Conservation (phyloP, 2,113 vertebrate genomes). For the Todiramphus chloris region DNA sequence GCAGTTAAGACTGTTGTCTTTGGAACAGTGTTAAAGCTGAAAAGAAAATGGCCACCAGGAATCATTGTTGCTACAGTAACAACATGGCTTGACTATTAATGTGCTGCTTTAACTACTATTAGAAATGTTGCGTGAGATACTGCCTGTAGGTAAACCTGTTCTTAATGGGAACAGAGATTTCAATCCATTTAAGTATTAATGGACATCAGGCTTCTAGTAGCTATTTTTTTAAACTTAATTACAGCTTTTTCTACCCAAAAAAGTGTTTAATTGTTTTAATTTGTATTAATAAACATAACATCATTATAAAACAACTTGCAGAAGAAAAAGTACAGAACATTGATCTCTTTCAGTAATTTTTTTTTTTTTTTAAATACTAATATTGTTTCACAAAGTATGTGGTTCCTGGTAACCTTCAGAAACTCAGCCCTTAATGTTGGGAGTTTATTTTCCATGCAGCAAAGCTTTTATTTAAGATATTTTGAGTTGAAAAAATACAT, state of each 20-base stretch:
- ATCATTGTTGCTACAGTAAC: slow-evolving; percentile 54
- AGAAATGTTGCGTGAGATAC: background rate
- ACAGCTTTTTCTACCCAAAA: background rate
- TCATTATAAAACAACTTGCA: background rate
- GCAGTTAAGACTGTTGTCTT: background rate
- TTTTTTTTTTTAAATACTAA: background rate
- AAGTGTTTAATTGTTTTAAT: background rate
- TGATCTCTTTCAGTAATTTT: background rate
- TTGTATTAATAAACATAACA: background rate
- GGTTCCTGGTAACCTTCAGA: background rate
- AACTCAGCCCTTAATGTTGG: background rate
- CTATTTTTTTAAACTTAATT: background rate
- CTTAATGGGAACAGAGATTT: background rate
- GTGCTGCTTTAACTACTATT: background rate
- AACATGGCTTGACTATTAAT: slow-evolving; percentile 42
- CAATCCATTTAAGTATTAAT: background rate
- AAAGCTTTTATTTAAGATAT: background rate
- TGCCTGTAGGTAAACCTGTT: background rate
- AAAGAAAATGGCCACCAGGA: slow-evolving; percentile 65
- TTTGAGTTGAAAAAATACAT: background rate
- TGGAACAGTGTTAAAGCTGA: slow-evolving; percentile 22
- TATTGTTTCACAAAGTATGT: background rate
- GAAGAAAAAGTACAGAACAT: background rate
- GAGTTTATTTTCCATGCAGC: background rate
- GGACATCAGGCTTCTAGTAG: background rate